A percentile compares a stretch with the other conserved stretches of the same genome.
phyloP scores from a whole-genome alignment of 1,140 invertebrate species.

The Pseudomyrmex sp. region DNA sequence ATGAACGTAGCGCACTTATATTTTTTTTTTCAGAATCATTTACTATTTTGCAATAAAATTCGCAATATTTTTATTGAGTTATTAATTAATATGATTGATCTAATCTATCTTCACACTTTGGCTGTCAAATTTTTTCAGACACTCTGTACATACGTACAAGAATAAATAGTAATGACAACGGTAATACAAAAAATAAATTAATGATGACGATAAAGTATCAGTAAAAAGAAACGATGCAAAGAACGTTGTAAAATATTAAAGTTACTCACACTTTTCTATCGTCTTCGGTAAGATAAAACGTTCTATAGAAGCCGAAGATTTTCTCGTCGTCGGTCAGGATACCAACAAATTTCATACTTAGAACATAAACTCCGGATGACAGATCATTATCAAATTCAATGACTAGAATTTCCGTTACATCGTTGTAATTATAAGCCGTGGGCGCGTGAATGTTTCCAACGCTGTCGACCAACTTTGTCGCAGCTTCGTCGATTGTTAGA shows the following conservation, averaged over 20 bases:
- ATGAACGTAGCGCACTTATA: background rate
- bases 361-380: conserved; percentile 42
- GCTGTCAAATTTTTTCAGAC: no score
- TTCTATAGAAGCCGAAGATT: conserved; percentile 71
- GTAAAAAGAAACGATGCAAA: background rate
- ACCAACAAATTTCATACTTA: conserved; percentile 69
- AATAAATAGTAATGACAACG: background rate
- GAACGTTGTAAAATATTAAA: background rate
- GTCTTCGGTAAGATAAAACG: conserved; percentile 63
- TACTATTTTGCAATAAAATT: no score
- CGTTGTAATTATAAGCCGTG: conserved; percentile 19
- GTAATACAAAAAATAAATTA: background rate
- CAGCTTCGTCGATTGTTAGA: conserved; percentile 31
- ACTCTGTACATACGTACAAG: background rate
- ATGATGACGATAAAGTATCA: background rate
- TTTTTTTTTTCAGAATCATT: background rate
- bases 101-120: no score
- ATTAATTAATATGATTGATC: no score
- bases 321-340: conserved; percentile 46
- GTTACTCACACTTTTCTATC: conserved; percentile 69
- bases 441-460: background rate
- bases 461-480: background rate
- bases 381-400: conserved; percentile 54
- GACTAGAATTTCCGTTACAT: conserved; percentile 51
- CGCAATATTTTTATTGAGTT: no score